Conservation (phyloP, 2,113 vertebrate genomes). For the Paradoxurus hermaphroditus region DNA sequence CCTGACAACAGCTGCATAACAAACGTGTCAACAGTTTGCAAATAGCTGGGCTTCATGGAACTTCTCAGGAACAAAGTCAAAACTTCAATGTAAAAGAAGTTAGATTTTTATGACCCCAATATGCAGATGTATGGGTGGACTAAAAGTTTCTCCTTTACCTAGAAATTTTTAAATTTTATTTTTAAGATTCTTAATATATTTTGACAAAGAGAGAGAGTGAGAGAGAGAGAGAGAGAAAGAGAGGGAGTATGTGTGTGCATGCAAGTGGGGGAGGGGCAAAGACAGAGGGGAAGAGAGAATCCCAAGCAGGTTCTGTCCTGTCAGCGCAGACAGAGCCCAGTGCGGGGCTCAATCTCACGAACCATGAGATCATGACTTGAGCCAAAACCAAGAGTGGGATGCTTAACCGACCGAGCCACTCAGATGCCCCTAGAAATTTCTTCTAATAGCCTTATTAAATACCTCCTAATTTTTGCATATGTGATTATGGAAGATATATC, state of each 20-base stretch:
- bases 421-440: neutral
- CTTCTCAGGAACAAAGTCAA: neutral
- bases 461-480: neutral
- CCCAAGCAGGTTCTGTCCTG: too few relatives aligned
- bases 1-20: slow-evolving; percentile 46
- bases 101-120: neutral
- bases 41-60: neutral
- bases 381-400: too few relatives aligned
- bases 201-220: too few relatives aligned
- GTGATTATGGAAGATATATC: neutral
- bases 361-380: too few relatives aligned
- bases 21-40: slow-evolving; percentile 41
- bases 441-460: neutral
- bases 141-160: neutral
- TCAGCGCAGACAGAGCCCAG: too few relatives aligned
- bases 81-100: neutral
- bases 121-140: neutral
- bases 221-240: too few relatives aligned
- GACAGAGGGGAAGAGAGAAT: too few relatives aligned
- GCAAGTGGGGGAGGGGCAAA: too few relatives aligned
- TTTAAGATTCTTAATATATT: too few relatives aligned
- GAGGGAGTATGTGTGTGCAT: rapidly evolving
- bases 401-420: too few relatives aligned
- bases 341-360: too few relatives aligned
- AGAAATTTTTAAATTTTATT: neutral